Conservation (phyloP, 92 coral and sea anemone genomes). For the Heteractis magnifica region DNA sequence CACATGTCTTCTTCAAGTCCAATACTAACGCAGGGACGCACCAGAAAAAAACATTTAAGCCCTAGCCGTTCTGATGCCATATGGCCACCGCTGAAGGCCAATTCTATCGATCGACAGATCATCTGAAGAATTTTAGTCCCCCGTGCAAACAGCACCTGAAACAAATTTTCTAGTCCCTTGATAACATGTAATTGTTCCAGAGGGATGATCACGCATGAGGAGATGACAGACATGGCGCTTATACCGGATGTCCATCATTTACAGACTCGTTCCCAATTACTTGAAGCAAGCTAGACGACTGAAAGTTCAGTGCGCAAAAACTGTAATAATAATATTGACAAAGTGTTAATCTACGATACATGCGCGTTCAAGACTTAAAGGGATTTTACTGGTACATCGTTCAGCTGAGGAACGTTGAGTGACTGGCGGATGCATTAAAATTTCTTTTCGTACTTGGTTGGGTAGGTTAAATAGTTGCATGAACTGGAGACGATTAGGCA, state of each 20-base stretch:
- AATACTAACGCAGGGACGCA: not conserved
- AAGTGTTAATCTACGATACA: constrained; percentile 4
- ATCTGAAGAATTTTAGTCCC: not conserved
- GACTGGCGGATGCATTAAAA: not conserved
- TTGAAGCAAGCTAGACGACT: not conserved
- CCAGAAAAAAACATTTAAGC: not conserved
- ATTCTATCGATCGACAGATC: not conserved
- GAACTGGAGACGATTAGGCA: not conserved
- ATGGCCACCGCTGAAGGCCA: not conserved
- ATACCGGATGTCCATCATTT: constrained; percentile 14
- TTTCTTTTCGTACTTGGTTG: not conserved
- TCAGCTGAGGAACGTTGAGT: not conserved
- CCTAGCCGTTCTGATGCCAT: not conserved
- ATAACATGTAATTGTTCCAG: not conserved
- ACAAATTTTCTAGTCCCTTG: constrained; percentile 4
- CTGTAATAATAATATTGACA: constrained; percentile 15
- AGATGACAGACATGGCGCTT: constrained; percentile 12
- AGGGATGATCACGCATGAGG: constrained; percentile 4
- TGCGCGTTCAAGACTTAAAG: constrained; percentile 4
- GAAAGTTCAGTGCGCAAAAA: not conserved
- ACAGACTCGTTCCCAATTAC: constrained; percentile 6
- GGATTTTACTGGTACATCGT: not conserved
- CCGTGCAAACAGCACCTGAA: not conserved
- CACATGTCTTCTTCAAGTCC: constrained; percentile 8
- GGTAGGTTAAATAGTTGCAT: not conserved